Evolutionary conservation across 2,113 vertebrate genomes (phyloP).

Genomic region (Synodontis membranacea): DNA sequence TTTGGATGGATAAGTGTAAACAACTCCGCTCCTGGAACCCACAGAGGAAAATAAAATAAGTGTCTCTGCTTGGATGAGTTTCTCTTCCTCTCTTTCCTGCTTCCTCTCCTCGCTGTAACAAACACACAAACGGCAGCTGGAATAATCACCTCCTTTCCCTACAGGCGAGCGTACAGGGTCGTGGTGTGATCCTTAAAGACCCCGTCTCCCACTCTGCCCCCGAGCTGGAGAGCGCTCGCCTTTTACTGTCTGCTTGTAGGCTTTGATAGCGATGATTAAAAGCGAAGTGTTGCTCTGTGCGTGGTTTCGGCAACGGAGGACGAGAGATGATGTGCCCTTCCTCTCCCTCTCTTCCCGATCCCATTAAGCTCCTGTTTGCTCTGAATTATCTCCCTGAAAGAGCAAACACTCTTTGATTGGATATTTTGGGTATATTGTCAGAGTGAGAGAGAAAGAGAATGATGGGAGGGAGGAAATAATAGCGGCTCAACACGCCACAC

Average conservation of each 20-base stretch:
- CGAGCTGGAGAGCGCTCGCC: slow-evolving; percentile 57
- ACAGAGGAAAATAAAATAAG: slow-evolving; percentile 24
- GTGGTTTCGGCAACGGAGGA: slow-evolving; percentile 60
- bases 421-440: slow-evolving; percentile 51
- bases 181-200: slow-evolving; percentile 59
- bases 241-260: slow-evolving; percentile 64
- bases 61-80: slow-evolving; percentile 28
- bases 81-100: not conserved
- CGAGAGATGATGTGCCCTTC: slow-evolving; percentile 25
- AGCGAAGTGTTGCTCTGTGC: slow-evolving; percentile 58
- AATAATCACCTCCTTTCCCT: slow-evolving; percentile 67
- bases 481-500: not conserved
- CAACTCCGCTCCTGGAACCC: slow-evolving; percentile 19
- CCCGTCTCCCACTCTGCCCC: slow-evolving; percentile 55
- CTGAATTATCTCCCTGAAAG: slow-evolving; percentile 57
- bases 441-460: slow-evolving; percentile 16
- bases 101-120: slow-evolving; percentile 36
- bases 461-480: not conserved
- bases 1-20: slow-evolving; percentile 21
- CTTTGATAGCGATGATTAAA: slow-evolving; percentile 76
- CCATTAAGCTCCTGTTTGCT: slow-evolving; percentile 47
- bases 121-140: slow-evolving; percentile 65
- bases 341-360: slow-evolving; percentile 29
- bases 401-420: slow-evolving; percentile 53
- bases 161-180: slow-evolving; percentile 48